A percentile compares a stretch with the other conserved stretches of the same genome.
Conservation (phyloP, 2,113 vertebrate genomes). For the Rhodinocichla rosea region DNA sequence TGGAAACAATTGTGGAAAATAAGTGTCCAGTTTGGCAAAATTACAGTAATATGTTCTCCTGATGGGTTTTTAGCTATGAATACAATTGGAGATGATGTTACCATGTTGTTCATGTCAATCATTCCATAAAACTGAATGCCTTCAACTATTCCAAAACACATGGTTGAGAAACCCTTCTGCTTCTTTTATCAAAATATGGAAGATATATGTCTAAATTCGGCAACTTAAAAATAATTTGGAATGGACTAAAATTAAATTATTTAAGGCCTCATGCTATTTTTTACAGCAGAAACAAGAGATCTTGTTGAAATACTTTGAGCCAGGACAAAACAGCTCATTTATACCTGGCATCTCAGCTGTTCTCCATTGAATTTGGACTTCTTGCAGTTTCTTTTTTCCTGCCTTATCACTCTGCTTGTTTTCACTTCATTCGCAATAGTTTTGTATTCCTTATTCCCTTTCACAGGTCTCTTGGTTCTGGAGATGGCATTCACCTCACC, state of each 20-base stretch:
- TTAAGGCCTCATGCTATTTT: not conserved
- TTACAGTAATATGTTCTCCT: not conserved
- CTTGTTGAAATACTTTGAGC: not conserved
- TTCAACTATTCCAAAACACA: not conserved
- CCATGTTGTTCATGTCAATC: not conserved
- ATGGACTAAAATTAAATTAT: constrained; percentile 13
- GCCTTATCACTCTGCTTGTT: not conserved
- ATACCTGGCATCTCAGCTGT: not conserved
- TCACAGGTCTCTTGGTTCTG: not conserved
- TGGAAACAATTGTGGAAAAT: not conserved
- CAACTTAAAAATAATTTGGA: not conserved
- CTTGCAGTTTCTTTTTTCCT: not conserved
- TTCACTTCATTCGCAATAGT: not conserved
- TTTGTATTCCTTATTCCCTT: not conserved
- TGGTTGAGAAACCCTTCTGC: not conserved
- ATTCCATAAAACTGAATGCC: not conserved
- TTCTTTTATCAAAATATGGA: not conserved
- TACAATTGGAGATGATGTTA: not conserved
- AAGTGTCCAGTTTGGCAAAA: not conserved
- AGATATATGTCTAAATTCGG: not conserved
- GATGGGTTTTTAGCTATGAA: not conserved
- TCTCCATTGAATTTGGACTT: not conserved
- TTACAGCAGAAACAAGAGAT: not conserved
- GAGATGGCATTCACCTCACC: not conserved
- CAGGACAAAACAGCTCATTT: not conserved